Conservation (phyloP, 2,113 vertebrate genomes). For the Stictonetta naevosa region DNA sequence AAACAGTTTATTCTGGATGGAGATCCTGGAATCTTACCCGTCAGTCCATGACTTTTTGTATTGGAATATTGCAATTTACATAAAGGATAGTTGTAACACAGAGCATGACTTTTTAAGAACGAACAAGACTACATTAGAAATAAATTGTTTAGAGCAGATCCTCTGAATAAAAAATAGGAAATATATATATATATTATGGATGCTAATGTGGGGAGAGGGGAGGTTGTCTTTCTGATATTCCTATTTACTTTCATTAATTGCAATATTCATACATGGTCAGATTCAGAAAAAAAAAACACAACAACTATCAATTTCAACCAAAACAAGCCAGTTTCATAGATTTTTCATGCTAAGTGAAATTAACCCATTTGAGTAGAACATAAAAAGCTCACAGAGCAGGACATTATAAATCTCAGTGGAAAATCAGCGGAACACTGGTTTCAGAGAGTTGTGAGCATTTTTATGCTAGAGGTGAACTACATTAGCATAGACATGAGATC, state of each 20-base stretch:
- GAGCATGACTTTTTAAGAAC: not conserved
- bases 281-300: not conserved
- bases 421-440: not conserved
- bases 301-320: not conserved
- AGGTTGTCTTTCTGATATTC: not conserved
- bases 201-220: not conserved
- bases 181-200: not conserved
- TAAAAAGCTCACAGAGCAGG: accelerated
- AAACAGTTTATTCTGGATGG: not conserved
- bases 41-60: not conserved
- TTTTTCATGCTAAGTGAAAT: not conserved
- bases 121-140: not conserved
- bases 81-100: not conserved
- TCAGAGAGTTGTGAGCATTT: not conserved
- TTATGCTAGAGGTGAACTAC: not conserved
- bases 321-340: accelerated
- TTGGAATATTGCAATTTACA: not conserved
- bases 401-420: no score
- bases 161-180: not conserved
- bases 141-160: not conserved
- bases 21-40: not conserved
- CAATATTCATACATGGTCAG: not conserved
- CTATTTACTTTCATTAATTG: not conserved
- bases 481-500: not conserved
- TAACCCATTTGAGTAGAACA: not conserved